A percentile compares a stretch with the other conserved stretches of the same genome.
Conservation (phyloP, 2,888 invertebrate genomes). For the Ophion ellenae region DNA sequence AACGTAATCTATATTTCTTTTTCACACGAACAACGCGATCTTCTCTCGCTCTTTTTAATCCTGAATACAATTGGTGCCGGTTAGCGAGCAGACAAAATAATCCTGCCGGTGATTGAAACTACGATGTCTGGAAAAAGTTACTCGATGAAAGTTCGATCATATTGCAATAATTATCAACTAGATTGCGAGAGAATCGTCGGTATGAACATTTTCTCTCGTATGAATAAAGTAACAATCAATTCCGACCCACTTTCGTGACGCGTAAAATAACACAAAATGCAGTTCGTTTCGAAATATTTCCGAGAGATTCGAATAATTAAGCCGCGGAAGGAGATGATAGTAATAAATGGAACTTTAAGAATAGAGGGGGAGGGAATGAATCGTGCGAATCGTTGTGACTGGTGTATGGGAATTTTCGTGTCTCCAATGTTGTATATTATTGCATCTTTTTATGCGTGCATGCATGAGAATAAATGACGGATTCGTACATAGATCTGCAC, state of each 20-base stretch:
- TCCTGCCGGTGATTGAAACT: background rate
- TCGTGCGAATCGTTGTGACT: constrained; percentile 60
- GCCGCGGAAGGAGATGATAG: background rate
- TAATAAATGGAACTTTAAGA: background rate
- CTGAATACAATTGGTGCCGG: background rate
- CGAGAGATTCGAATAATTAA: constrained; percentile 39
- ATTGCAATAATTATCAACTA: background rate
- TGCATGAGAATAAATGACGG: constrained; percentile 58
- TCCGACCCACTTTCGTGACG: background rate
- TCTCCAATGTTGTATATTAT: constrained; percentile 14
- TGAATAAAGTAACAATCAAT: background rate
- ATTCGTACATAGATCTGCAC: constrained; percentile 47
- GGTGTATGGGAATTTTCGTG: constrained; percentile 33
- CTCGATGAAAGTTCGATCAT: background rate
- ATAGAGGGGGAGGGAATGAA: constrained; percentile 26
- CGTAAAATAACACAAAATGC: background rate
- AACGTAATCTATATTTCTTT: constrained; percentile 18
- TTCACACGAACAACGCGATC: background rate
- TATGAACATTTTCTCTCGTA: background rate
- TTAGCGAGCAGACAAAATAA: constrained; percentile 18
- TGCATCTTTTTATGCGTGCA: constrained; percentile 35
- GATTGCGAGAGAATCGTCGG: background rate
- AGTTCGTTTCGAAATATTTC: constrained; percentile 19
- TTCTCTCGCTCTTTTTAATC: background rate
- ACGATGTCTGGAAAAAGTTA: background rate